phyloP scores from a whole-genome alignment of 2,888 invertebrate genomes.

The Prosapia bicincta region DNA sequence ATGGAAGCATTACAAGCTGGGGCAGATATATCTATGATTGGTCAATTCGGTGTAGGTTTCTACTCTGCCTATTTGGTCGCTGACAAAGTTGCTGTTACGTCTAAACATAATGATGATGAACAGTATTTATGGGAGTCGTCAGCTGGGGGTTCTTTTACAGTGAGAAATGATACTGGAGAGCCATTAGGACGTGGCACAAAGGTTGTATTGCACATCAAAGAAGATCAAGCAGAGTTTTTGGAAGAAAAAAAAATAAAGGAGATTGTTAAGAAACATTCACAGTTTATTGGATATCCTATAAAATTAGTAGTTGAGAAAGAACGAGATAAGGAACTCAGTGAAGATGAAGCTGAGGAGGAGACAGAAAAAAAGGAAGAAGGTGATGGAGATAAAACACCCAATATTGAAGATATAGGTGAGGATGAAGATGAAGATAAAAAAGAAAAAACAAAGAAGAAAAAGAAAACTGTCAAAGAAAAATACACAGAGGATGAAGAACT shows the following conservation, averaged over 20 bases:
- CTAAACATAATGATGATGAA: slow-evolving; percentile 97
- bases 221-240: slow-evolving; percentile 91
- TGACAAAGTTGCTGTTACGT: slow-evolving; percentile 88
- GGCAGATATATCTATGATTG: slow-evolving; percentile 99
- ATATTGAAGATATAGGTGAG: slow-evolving; percentile 67
- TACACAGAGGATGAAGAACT: slow-evolving; percentile 97
- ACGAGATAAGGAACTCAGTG: slow-evolving; percentile 92
- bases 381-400: slow-evolving; percentile 61
- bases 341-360: slow-evolving; percentile 80
- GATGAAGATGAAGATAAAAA: slow-evolving; percentile 70
- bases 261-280: slow-evolving; percentile 97
- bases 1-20: slow-evolving; percentile 99
- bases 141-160: slow-evolving; percentile 97
- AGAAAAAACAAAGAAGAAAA: slow-evolving; percentile 78
- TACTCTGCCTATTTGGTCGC: slow-evolving; percentile 98
- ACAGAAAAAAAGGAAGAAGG: slow-evolving; percentile 59
- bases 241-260: slow-evolving; percentile 95
- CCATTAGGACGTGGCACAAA: slow-evolving; percentile 92
- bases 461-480: slow-evolving; percentile 97
- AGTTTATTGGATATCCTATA: slow-evolving; percentile 99
- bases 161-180: slow-evolving; percentile 71
- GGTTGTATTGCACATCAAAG: slow-evolving; percentile 91
- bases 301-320: slow-evolving; percentile 94
- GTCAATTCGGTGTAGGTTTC: slow-evolving; percentile 99
- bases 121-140: slow-evolving; percentile 98